Base-by-base conservation (phyloP, 2,797 vertebrate genomes). In the Lepilemur ruficaudatus region DNA sequence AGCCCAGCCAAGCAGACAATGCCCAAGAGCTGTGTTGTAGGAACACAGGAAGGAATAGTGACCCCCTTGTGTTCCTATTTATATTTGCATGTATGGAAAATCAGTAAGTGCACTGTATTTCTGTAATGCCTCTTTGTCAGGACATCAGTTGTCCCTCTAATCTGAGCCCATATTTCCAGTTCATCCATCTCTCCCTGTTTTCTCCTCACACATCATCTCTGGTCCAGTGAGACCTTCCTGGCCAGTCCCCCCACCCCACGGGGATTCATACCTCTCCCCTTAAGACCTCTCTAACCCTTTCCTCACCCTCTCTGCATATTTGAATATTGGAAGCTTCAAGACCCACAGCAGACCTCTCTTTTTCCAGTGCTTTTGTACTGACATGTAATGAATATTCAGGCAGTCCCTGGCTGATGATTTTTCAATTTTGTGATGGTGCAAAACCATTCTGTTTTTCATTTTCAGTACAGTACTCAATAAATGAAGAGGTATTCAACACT, bases 191-290 rank as follows among this genome's bases (percentile, higher is more conserved):
- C 32, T 46, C 46, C 13, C 9, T 18, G 4, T 13, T 81, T 90
- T 70, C 23, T 95, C 30, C 50, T 41, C 13, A 43, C 50, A 73
- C 23, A 48, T 30, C 12, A 9, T 89, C 4, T 80, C 32, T 73
- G 46, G 12, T 9, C 14, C 23, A 80, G 12, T 12, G 65, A 81
- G 41, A 23, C 25, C 9, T 61, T 90, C 32, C n/a, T 6, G 69
- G 7, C 6, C 32, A 69, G 3, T 55, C n/a, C 52, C 10, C 3
- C 23, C 0, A 10, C 13, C 38, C 15, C 7, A 48, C 2, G 79
- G 9, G 23, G 8, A 57, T 82, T 63, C 75, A 48, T n/a, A 9
- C 9, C 10, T 57, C 41, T 86, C 7, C 25, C 11, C 41, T 20
- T n/a, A 79, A 17, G 10, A 15, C 18, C 32, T 46, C 46, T 30